Base-by-base conservation (phyloP, 92 coral and sea anemone genomes). In the Meandrina meandrites region DNA sequence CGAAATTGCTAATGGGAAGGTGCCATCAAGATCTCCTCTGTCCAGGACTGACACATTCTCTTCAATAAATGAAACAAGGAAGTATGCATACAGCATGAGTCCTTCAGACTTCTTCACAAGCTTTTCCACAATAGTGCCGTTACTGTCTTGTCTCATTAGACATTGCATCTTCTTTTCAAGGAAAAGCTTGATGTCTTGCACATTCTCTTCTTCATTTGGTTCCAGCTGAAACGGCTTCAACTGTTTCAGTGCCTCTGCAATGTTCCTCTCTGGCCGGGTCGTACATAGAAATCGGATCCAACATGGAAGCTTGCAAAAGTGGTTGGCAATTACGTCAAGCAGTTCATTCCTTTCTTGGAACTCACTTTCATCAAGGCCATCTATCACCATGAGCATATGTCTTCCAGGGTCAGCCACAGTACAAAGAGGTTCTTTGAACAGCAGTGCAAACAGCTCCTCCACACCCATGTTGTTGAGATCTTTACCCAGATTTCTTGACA, bases 271-370 rank as follows among this genome's bases (percentile, higher is more conserved):
- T 81, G 90, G 90, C 11, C 94, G 76, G 53, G 94, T 85, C 2
- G 94, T 92, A 69, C 89, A 81, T 11, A 92, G 78, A 74, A 90
- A 81, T 50, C 88, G 84, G 42, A 92, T 66, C 90, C 92, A 92
- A 92, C 45, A 40, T 40, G 45, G 45, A 40, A 40, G 45, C 45
- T 40, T 40, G 45, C 45, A 40, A 6, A 40, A 40, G 45, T 40
- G 45, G 45, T 40, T 40, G 6, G 45, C 45, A 40, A 40, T 40
- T 2, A 40, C 45, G 6, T 40, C 45, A 6, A 40, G 45, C 45
- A 40, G 45, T 6, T 40, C 45, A 40, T 40, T 40, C 45, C 45
- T 2, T 40, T 40, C 45, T 40, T 40, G 45, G 45, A 2, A 40
- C 3, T 40, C 45, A 40, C 45, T 40, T 6, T 40, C 45, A 40